These are phyloP conservation scores for Parus major DNA, from an alignment of 2,113 vertebrate genomes.

Conservation along the genomic window DNA sequence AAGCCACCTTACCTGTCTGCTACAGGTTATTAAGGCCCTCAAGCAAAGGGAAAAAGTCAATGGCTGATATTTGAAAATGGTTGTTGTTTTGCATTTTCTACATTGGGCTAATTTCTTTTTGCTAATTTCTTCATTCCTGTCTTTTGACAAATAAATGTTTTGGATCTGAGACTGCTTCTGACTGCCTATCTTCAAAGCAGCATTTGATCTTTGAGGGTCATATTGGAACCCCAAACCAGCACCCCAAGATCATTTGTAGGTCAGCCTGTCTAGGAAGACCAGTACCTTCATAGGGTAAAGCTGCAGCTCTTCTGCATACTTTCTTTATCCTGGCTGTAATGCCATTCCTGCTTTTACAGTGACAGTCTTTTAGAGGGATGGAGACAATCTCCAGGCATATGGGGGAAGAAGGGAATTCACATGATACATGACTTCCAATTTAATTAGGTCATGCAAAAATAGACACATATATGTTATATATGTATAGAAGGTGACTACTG, in stretches of 20 bases:
- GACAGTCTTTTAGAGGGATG: background rate
- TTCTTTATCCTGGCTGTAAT: background rate
- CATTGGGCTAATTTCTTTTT: background rate
- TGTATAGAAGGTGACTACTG: background rate
- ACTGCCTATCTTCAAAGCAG: background rate
- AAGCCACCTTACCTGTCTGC: background rate
- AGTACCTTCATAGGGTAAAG: background rate
- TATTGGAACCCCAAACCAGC: background rate
- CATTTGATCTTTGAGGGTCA: background rate
- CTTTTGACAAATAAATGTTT: background rate
- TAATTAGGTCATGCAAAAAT: background rate
- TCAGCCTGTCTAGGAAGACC: background rate
- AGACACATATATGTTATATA: background rate
- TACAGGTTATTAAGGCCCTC: background rate
- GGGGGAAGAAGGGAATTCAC: background rate
- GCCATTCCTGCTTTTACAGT: background rate
- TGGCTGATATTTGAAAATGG: background rate
- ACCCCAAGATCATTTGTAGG: background rate
- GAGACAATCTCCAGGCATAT: background rate
- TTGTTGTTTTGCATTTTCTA: background rate
- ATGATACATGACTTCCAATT: background rate
- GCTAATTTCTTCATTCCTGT: background rate
- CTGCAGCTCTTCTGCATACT: background rate
- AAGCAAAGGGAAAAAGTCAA: background rate
- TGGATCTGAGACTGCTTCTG: background rate